Base-by-base conservation (phyloP, 2,113 vertebrate species). In the Butastur rufipennis region DNA sequence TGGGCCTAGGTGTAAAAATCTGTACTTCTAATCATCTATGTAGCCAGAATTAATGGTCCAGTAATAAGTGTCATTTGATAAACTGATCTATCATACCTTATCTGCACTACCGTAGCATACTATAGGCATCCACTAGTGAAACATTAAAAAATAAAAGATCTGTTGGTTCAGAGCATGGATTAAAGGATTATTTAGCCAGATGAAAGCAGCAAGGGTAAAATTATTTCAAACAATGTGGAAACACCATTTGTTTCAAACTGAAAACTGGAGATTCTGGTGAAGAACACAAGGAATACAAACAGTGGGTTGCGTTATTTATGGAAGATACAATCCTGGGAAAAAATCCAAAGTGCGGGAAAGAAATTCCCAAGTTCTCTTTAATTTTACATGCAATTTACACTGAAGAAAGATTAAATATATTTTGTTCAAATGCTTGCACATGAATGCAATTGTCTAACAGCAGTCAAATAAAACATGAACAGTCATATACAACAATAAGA, bases 31-130 rank as follows among this genome's bases (percentile, higher is more conserved):
- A 95, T 97, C 87, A 97, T 81, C 27, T 85, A 42, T 90, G 80
- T n/a, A 95, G 95, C 58, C 93, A 98, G 95, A 98, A 97, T 97
- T 97, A 98, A 98, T 93, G 96, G 97, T 86, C 92, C 74, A 52
- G 45, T 97, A 97, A 97, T 92, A 96, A 96, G 74, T 47, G 52
- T 72, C 65, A 36, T 92, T 95, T 92, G 91, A 97, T 94, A 93
- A 96, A 97, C 80, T 81, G 90, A 85, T 88, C 40, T 34, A 79
- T 92, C 93, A 43, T 10, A 90, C 53, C 77, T 96, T 86, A 78
- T 82, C 88, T 90, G 42, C 32, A 63, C 29, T 65, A 82, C 16
- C 52, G 72, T 52, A 52, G 42, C 36, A 77, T 48, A 92, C 68
- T 45, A 78, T 19, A 79, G 83, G 61, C 81, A 93, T 75, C 40